Evolutionary conservation across 2,888 invertebrate genomes (phyloP).

Genomic region (Scelioninae gen. 1): DNA sequence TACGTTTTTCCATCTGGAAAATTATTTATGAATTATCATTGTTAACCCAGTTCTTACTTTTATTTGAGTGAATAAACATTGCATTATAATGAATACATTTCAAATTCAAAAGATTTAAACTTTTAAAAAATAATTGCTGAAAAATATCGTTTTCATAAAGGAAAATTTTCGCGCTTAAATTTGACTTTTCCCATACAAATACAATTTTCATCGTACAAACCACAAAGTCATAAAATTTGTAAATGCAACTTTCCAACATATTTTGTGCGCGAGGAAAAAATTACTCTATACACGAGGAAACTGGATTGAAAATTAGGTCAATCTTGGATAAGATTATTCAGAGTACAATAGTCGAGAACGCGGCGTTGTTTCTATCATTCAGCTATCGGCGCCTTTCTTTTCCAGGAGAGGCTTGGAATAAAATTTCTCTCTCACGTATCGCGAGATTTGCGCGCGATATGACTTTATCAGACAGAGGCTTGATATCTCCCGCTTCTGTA

Average conservation of each 20-base stretch:
- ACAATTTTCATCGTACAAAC: too few species aligned
- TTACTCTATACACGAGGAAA: constrained; percentile 48
- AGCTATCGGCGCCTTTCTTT: constrained; percentile 61
- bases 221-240: constrained; percentile 7
- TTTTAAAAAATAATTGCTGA: too few species aligned
- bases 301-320: constrained; percentile 64
- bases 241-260: constrained; percentile 27
- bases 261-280: constrained; percentile 18
- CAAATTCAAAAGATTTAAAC: too few species aligned
- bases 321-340: constrained; percentile 66
- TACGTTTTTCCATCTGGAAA: neutral
- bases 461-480: constrained; percentile 36
- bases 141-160: too few species aligned
- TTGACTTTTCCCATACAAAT: too few species aligned
- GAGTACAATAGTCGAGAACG: constrained; percentile 66
- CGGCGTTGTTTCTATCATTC: constrained; percentile 63
- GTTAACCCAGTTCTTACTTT: too few species aligned
- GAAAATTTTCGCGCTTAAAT: too few species aligned
- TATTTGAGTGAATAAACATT: too few species aligned
- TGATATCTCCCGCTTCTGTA: constrained; percentile 28
- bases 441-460: constrained; percentile 56
- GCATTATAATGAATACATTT: too few species aligned
- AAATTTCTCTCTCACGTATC: constrained; percentile 64
- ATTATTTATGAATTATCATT: too few species aligned
- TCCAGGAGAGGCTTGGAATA: constrained; percentile 44